These are phyloP conservation scores for Oenanthe melanoleuca DNA, from an alignment of 2,113 vertebrate species.

Conservation along the genomic window DNA sequence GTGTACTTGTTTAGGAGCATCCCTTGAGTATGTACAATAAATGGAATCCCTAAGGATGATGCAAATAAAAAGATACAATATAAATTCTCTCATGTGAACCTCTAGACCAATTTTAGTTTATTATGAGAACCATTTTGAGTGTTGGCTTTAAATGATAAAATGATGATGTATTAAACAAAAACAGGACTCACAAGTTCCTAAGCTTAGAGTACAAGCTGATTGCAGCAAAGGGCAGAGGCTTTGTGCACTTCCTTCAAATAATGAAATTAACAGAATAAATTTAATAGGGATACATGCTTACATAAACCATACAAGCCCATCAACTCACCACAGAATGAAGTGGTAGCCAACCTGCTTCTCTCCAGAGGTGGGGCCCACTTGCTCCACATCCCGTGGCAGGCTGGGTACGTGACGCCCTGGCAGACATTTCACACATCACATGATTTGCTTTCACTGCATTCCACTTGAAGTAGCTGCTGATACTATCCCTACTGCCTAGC, in stretches of 20 bases:
- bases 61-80: neutral
- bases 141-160: neutral
- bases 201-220: neutral
- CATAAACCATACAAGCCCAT: neutral
- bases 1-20: neutral
- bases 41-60: neutral
- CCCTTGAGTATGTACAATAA: neutral
- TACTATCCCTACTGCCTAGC: neutral
- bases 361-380: slow-evolving; percentile 97
- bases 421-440: slow-evolving; percentile 24
- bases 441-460: neutral
- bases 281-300: neutral
- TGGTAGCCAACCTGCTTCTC: slow-evolving; percentile 93
- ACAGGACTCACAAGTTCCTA: neutral
- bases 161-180: neutral
- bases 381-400: slow-evolving; percentile 97
- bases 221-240: neutral
- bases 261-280: neutral
- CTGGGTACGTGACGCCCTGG: slow-evolving; percentile 96
- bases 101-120: neutral
- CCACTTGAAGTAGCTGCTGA: neutral
- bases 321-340: slow-evolving; percentile 92
- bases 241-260: neutral
- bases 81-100: neutral
- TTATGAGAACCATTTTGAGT: neutral